Conservation (phyloP, 2,113 vertebrate genomes). For the Xyliphius kryptos region DNA sequence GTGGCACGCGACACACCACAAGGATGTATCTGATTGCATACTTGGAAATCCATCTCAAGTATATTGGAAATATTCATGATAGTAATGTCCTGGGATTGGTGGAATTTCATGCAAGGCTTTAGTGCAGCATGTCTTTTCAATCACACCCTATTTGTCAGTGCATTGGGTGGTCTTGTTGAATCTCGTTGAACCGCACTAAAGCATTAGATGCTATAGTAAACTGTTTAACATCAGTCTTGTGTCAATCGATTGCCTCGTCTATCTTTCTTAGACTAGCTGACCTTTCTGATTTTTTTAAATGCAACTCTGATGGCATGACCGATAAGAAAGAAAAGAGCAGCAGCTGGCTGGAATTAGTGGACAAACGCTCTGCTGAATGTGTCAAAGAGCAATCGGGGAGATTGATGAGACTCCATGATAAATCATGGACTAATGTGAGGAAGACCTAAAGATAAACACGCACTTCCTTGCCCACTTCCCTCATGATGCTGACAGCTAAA, state of each 20-base stretch:
- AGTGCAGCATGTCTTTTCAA: too few species aligned
- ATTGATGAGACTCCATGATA: conserved; percentile 56
- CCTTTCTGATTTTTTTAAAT: conserved; percentile 25
- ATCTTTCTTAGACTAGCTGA: conserved; percentile 8
- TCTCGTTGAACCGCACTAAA: neutral
- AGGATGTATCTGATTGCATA: too few species aligned
- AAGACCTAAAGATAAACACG: too few species aligned
- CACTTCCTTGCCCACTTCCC: conserved; percentile 43
- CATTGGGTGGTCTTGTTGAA: conserved; percentile 5
- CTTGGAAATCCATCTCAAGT: too few species aligned
- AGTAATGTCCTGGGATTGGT: too few species aligned
- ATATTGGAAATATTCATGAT: too few species aligned
- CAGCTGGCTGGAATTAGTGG: conserved; percentile 46
- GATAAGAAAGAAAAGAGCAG: conserved; percentile 33
- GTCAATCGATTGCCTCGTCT: neutral
- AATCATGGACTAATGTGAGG: conserved; percentile 52
- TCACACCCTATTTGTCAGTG: conserved; percentile 2
- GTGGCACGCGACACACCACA: too few species aligned
- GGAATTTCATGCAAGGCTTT: too few species aligned
- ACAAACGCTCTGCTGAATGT: conserved; percentile 56
- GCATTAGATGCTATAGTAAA: neutral
- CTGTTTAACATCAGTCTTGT: conserved; percentile 3
- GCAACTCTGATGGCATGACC: conserved; percentile 17
- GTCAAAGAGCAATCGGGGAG: conserved; percentile 44
- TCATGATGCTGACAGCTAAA: conserved; percentile 49